A percentile compares a stretch with the other conserved stretches of the same genome.
Evolutionary conservation across 2,797 vertebrate species (phyloP).

Genomic region (Paguma larvata): DNA sequence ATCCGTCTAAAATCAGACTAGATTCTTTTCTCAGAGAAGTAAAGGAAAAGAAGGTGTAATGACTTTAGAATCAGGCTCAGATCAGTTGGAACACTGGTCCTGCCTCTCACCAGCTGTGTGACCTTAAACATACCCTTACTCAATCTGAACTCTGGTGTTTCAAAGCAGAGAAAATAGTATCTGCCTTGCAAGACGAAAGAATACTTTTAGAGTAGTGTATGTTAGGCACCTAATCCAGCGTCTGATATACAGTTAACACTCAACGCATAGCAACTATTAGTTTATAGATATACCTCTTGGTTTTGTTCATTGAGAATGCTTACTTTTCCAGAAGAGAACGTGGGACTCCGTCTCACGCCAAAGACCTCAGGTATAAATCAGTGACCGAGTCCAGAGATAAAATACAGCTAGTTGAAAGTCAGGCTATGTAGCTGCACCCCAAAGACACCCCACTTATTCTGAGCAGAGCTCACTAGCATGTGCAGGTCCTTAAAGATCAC

Average conservation of each 20-base stretch:
- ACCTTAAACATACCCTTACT: neutral
- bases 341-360: neutral
- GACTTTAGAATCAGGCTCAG: neutral
- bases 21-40: neutral
- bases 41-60: neutral
- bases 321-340: neutral
- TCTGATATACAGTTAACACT: neutral
- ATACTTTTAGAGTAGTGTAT: neutral
- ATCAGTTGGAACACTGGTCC: neutral
- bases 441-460: neutral
- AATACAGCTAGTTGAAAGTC: conserved; percentile 6
- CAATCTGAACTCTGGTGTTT: neutral
- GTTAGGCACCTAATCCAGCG: neutral
- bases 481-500: neutral
- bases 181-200: neutral
- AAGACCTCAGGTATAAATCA: neutral
- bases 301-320: neutral
- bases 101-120: neutral
- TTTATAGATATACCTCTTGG: neutral
- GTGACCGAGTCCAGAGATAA: neutral
- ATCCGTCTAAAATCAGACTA: neutral
- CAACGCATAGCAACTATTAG: neutral
- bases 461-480: neutral
- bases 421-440: neutral
- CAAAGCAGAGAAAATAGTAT: neutral